These are phyloP conservation scores for Drosophila rufa DNA, from an alignment of 1,140 invertebrate species.

Conservation along the genomic window DNA sequence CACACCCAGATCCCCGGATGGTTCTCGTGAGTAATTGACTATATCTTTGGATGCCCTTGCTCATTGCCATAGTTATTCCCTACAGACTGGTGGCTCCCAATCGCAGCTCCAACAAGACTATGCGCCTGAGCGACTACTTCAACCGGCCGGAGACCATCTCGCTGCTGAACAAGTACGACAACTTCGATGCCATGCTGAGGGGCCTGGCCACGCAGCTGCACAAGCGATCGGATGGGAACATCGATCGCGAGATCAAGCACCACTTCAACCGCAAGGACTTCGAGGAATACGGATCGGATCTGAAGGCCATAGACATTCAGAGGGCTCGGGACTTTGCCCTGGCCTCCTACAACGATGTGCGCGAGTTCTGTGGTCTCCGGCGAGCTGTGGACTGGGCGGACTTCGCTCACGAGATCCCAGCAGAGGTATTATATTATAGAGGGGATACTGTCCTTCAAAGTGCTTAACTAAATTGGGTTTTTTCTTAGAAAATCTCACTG, in stretches of 20 bases:
- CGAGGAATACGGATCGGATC: constrained; percentile 86
- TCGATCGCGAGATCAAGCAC: constrained; percentile 91
- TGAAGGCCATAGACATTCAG: constrained; percentile 94
- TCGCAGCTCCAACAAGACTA: constrained; percentile 86
- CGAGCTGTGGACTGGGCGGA: constrained; percentile 90
- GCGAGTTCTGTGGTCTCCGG: constrained; percentile 91
- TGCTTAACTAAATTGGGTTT: background rate
- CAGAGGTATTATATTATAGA: constrained; percentile 83
- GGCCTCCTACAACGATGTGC: constrained; percentile 92
- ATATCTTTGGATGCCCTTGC: background rate
- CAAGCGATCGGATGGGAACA: constrained; percentile 89
- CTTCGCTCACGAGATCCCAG: constrained; percentile 89
- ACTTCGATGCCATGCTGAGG: constrained; percentile 90
- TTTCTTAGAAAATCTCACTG: constrained; percentile 64
- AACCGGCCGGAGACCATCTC: constrained; percentile 86
- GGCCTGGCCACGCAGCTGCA: constrained; percentile 90
- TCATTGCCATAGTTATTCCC: constrained; percentile 19
- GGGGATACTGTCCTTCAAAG: no score
- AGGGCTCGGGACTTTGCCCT: constrained; percentile 95
- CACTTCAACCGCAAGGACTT: constrained; percentile 90
- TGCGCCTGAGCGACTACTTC: constrained; percentile 91
- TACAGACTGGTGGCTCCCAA: constrained; percentile 88
- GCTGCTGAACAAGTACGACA: constrained; percentile 87
- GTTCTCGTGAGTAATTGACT: constrained; percentile 88
- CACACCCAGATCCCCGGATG: constrained; percentile 92